These are phyloP conservation scores for Adelognathus sp. DNA, from an alignment of 2,888 invertebrate genomes.

Conservation along the genomic window DNA sequence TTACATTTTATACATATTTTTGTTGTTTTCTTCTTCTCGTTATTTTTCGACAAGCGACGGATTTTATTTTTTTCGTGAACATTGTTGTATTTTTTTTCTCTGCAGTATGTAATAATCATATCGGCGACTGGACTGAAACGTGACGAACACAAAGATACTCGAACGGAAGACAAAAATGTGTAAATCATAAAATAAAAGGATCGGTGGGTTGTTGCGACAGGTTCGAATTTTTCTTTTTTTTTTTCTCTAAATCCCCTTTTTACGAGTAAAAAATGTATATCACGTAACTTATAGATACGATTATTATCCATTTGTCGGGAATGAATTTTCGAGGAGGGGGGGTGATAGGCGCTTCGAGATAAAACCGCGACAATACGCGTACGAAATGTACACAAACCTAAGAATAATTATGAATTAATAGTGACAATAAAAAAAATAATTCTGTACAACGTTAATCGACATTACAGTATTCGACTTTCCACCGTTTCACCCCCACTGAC, in stretches of 20 bases:
- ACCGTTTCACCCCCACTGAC: constrained; percentile 15
- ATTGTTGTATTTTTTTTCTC: constrained; percentile 21
- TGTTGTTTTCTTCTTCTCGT: neutral
- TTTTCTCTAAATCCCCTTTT: constrained; percentile 23
- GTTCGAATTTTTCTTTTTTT: constrained; percentile 17
- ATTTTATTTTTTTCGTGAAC: constrained; percentile 36
- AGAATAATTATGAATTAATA: constrained; percentile 30
- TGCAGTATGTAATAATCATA: constrained; percentile 21
- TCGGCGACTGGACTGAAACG: neutral
- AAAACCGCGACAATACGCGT: neutral
- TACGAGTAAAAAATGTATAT: constrained; percentile 50
- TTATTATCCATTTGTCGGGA: constrained; percentile 50
- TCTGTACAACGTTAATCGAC: constrained; percentile 58
- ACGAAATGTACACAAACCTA: constrained; percentile 14
- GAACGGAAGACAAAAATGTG: constrained; percentile 11
- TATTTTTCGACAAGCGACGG: constrained; percentile 47
- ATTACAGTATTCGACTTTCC: constrained; percentile 31
- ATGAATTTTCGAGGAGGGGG: neutral
- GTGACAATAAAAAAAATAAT: constrained; percentile 23
- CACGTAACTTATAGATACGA: constrained; percentile 46
- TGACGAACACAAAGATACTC: neutral
- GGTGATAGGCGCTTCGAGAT: neutral
- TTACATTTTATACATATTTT: constrained; percentile 58
- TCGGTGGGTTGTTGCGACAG: constrained; percentile 20
- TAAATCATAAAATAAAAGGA: neutral